These are phyloP conservation scores for Enchytraeus crypticus DNA, from an alignment of 2,888 invertebrate species.

Conservation along the genomic window DNA sequence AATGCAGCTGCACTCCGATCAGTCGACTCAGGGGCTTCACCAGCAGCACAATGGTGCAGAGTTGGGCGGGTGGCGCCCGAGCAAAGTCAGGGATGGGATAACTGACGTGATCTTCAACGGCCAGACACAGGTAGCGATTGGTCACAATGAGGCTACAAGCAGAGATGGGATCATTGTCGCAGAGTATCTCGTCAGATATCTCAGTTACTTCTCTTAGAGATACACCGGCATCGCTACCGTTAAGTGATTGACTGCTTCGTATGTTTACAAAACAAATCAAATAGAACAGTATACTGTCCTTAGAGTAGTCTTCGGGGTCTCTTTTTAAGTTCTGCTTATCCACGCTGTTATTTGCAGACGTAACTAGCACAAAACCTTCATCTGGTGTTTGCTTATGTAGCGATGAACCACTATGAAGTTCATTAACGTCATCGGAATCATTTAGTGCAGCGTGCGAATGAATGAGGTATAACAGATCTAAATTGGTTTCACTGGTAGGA, in stretches of 20 bases:
- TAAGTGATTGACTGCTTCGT: background rate
- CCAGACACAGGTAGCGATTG: conserved; percentile 36
- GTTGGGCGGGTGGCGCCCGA: conserved; percentile 37
- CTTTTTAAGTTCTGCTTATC: background rate
- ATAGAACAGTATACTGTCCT: conserved; percentile 13
- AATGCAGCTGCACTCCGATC: conserved; percentile 32
- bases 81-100: conserved; percentile 46
- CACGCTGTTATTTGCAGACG: background rate
- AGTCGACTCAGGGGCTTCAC: conserved; percentile 36
- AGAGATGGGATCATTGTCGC: background rate
- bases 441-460: conserved; percentile 21
- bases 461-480: conserved; percentile 39
- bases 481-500: conserved; percentile 41
- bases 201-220: background rate
- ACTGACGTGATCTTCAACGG: conserved; percentile 40
- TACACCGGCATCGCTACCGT: background rate
- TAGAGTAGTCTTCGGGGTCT: background rate
- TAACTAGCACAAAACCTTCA: background rate
- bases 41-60: conserved; percentile 35
- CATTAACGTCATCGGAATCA: background rate
- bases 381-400: background rate
- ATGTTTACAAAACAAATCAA: conserved; percentile 16
- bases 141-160: conserved; percentile 39
- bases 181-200: background rate
- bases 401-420: too few species aligned